Base-by-base conservation (phyloP, 2,113 vertebrate genomes). In the Tiliqua scincoides region DNA sequence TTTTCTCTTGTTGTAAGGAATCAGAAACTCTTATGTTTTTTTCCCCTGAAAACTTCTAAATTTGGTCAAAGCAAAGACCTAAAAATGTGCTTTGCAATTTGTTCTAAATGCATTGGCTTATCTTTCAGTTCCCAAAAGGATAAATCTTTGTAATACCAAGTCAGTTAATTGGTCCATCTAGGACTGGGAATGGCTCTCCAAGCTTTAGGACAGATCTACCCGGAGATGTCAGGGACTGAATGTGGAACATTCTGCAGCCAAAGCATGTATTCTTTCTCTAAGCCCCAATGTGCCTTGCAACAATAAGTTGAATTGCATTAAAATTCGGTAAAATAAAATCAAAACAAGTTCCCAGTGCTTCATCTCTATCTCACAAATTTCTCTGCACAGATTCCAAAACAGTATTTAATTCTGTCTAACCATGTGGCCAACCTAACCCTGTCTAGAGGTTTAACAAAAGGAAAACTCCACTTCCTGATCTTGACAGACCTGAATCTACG, bases 381-480 rank as follows among this genome's bases (percentile, higher is more conserved):
- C 62, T 65, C 27, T 80, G 12, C 61, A 80, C 30, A 43, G 6
- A 18, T 59, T 59, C 21, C 23, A 12, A 25, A 37, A 0, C 27
- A 74, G 21, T 8, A 32, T 23, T 73, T 79, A 63, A 4, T n/a
- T 84, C 57, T 91, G 5, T 18, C 32, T 77, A 3, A 0, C 10
- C 21, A 1, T 40, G 74, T 40, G 37, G 43, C 79, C 79, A 4
- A 23, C 63, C 15, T 63, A 74, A 0, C 0, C 72, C 52, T 30
- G 20, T 80, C 83, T 59, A 54, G 79, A 62, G 71, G 40, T 76
- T 59, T 79, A 80, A 65, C 1, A 20, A 62, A 43, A 37, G 48
- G 37, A 68, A 89, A 18, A 71, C 89, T 9, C 72, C 83, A 18
- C 0, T 62, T 89, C 65, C n/a, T 85, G 79, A 0, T 89, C 40